These are phyloP conservation scores for Nymphalis urticae DNA, from an alignment of 2,888 invertebrate genomes.

Conservation along the genomic window DNA sequence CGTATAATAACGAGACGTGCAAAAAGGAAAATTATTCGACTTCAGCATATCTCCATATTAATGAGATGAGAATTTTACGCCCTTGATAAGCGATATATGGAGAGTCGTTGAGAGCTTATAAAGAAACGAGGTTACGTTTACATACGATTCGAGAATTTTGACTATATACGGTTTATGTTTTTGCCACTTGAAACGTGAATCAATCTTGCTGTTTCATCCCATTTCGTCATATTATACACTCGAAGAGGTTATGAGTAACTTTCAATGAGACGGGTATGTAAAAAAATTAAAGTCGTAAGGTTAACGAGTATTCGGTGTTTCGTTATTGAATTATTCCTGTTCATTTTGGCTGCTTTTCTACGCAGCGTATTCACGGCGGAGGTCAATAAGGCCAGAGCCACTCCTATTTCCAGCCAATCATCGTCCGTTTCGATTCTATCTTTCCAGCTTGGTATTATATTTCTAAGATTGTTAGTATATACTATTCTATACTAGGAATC, in stretches of 20 bases:
- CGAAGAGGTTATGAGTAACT: slow-evolving; percentile 15
- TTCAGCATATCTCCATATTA: slow-evolving; percentile 39
- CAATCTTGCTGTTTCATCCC: slow-evolving; percentile 36
- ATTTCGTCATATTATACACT: slow-evolving; percentile 28
- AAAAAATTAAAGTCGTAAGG: background rate
- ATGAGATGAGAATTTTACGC: slow-evolving; percentile 53
- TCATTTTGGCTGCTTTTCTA: background rate
- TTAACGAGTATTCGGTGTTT: no score
- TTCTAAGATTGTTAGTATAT: no score
- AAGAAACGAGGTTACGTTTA: slow-evolving; percentile 60
- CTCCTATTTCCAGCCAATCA: no score
- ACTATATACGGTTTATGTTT: slow-evolving; percentile 46
- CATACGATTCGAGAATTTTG: slow-evolving; percentile 54
- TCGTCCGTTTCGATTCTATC: no score
- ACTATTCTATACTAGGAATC: no score
- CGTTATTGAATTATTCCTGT: no score
- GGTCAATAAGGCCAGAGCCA: background rate
- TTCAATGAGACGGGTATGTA: background rate
- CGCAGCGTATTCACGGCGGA: background rate
- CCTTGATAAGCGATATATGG: slow-evolving; percentile 57
- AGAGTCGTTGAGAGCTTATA: slow-evolving; percentile 52
- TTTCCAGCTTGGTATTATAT: no score
- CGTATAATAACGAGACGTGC: slow-evolving; percentile 1
- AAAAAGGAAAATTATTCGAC: slow-evolving; percentile 33
- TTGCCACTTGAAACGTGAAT: slow-evolving; percentile 38